These are phyloP conservation scores for Babyrousa celebensis DNA, from an alignment of 2,797 vertebrate genomes.

Conservation along the genomic window DNA sequence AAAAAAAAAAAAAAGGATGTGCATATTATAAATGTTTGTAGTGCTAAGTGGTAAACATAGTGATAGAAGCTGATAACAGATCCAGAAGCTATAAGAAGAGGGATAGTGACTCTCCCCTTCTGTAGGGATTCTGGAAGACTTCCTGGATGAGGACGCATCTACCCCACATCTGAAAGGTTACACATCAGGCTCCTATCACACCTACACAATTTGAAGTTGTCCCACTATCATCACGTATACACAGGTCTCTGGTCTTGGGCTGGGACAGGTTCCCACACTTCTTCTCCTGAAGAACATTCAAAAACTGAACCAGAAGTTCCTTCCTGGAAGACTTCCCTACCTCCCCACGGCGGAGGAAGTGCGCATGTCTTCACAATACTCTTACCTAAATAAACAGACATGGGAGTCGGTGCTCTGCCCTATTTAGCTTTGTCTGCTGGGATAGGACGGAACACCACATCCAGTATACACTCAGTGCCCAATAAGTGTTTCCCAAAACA, in stretches of 20 bases:
- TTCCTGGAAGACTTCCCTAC: background rate
- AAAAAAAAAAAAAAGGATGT: background rate
- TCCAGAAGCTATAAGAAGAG: background rate
- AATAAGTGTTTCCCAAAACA: background rate
- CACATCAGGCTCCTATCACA: background rate
- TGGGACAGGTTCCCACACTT: background rate
- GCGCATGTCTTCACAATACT: background rate
- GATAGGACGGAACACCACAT: background rate
- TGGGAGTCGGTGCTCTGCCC: background rate
- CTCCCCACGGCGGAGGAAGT: background rate
- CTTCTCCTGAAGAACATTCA: background rate
- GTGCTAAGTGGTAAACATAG: background rate
- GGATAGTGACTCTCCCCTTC: background rate
- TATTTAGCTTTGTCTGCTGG: background rate
- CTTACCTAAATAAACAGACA: background rate
- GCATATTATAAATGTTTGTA: background rate
- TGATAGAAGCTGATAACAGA: background rate
- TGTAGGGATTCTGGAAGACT: background rate
- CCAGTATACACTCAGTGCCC: background rate
- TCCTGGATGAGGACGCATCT: background rate
- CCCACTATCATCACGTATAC: rapidly evolving
- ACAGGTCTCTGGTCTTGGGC: background rate
- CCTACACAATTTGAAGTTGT: background rate
- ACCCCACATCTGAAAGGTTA: background rate
- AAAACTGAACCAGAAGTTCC: background rate